Evolutionary conservation across 2,888 invertebrate genomes (phyloP), one percentile per base, ranked within the genome.

Genomic region (Drosophila emarginata): DNA sequence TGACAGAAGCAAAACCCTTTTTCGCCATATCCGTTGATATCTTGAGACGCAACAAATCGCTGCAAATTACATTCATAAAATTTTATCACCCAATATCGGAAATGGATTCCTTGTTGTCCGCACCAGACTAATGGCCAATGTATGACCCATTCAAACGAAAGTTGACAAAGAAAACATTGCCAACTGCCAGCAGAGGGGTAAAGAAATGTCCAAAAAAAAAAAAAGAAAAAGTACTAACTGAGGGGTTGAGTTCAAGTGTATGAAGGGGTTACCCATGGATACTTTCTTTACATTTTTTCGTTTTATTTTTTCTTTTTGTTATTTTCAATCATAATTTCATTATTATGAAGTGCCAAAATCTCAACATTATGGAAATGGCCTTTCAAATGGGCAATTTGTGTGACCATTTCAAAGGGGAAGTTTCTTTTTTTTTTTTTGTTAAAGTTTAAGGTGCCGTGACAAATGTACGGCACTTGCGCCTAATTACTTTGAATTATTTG

Each of bases 401-500:
- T 87, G 79, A 15, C 62, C 87, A 61, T 77, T 59, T 37, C 32
- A 26, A 6, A 5, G 6, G 26, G 26, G 64, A 36, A 58, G 61
- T n/a, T n/a, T n/a, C n/a, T n/a, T n/a, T n/a, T n/a, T n/a, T n/a
- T n/a, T n/a, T n/a, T n/a, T n/a, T n/a, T 58, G 56, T 61, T 59
- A 6, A 26, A 26, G 70, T 64, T 77, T 63, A 77, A 79, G 77
- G 69, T 69, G 67, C 64, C 57, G 63, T 66, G 50, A 61, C 69
- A 56, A 64, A 72, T 60, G 64, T 36, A 14, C 36, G n/a, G 36
- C 15, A 50, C 52, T 45, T 66, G 72, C 70, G 60, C 68, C 82
- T 83, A 90, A 89, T 90, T 89, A 88, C 78, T 78, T 76, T 79
- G 78, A 89, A 80, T 88, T 89, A 90, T 89, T 81, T 79, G 79